A percentile compares a stretch with the other conserved stretches of the same genome.
phyloP scores from a whole-genome alignment of 2,113 vertebrate species.

The Cyprinodon tularosa region DNA sequence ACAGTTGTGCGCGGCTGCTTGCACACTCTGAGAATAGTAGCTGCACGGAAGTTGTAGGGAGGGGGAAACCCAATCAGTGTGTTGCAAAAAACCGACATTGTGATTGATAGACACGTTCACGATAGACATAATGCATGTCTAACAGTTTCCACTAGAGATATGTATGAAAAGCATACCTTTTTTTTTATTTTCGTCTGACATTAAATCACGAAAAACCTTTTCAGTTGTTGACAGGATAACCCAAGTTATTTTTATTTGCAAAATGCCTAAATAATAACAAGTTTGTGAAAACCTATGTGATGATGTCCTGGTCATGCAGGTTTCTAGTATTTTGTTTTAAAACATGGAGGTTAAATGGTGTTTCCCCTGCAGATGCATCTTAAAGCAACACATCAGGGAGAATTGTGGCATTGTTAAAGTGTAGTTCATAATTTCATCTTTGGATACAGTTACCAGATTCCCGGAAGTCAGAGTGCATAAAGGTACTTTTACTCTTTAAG shows the following conservation, averaged over 20 bases:
- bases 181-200: neutral
- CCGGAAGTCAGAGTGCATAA: too few species aligned
- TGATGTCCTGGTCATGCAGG: neutral
- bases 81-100: conserved; percentile 22
- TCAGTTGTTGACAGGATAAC: neutral
- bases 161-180: neutral
- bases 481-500: too few species aligned
- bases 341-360: neutral
- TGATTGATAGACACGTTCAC: conserved; percentile 48
- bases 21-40: conserved; percentile 36
- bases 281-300: neutral
- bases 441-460: too few species aligned
- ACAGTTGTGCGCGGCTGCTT: conserved; percentile 56
- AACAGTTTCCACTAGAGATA: neutral
- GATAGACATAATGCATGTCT: conserved; percentile 4
- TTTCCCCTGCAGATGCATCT: neutral
- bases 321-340: neutral
- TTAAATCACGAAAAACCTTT: accelerated
- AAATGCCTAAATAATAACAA: too few species aligned
- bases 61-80: conserved; percentile 27
- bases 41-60: conserved; percentile 27
- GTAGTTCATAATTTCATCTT: too few species aligned
- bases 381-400: neutral
- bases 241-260: neutral
- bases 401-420: too few species aligned